phyloP scores from a whole-genome alignment of 2,113 vertebrate species.

The Prunella fulvescens region DNA sequence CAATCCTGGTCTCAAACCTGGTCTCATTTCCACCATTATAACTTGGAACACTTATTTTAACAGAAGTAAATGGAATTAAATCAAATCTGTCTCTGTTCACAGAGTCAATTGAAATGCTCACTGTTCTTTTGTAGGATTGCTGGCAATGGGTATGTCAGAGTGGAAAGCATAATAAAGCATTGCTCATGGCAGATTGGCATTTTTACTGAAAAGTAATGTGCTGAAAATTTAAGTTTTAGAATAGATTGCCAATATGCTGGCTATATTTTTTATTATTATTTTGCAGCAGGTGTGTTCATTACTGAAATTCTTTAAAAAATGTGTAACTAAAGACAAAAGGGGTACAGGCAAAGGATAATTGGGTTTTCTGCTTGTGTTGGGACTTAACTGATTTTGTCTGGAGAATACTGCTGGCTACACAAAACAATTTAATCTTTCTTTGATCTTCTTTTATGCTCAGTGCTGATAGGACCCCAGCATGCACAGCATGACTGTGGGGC shows the following conservation, averaged over 20 bases:
- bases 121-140: neutral
- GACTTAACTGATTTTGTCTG: neutral
- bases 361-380: neutral
- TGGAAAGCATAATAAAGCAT: neutral
- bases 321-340: neutral
- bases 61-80: neutral
- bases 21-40: neutral
- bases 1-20: neutral
- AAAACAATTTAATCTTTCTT: neutral
- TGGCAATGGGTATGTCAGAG: neutral
- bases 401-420: neutral
- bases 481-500: conserved; percentile 68
- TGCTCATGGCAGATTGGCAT: neutral
- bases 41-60: neutral
- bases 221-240: neutral
- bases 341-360: neutral
- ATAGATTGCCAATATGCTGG: neutral
- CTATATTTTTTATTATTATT: neutral
- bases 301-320: neutral
- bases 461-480: conserved; percentile 43
- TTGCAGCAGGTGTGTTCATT: neutral
- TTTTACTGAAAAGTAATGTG: neutral
- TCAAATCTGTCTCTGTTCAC: neutral
- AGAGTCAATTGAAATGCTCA: neutral
- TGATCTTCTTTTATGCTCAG: conserved; percentile 49